Conservation (phyloP, 2,888 invertebrate genomes). For the Chorisops tibialis region DNA sequence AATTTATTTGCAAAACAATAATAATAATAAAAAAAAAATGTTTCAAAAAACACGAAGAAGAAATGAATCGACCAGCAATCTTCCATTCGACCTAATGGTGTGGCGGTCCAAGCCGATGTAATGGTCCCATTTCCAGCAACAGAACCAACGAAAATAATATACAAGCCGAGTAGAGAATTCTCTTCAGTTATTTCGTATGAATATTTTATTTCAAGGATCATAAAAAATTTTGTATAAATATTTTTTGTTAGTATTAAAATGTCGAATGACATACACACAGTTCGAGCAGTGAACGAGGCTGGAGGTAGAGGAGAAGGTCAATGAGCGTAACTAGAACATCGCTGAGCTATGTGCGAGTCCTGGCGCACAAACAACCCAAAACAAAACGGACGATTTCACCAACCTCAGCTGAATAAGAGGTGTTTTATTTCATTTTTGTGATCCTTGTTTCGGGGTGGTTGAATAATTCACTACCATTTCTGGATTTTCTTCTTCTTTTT, state of each 20-base stretch:
- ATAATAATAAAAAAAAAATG: background rate
- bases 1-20: conserved; percentile 17
- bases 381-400: conserved; percentile 2
- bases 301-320: background rate
- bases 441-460: conserved; percentile 28
- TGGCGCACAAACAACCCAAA: too few species aligned
- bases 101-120: background rate
- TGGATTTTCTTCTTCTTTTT: background rate
- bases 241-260: conserved; percentile 32
- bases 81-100: conserved; percentile 14
- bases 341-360: conserved; percentile 23
- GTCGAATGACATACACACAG: conserved; percentile 29
- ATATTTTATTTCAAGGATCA: conserved; percentile 32
- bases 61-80: conserved; percentile 9
- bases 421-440: conserved; percentile 34
- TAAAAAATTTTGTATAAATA: conserved; percentile 33
- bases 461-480: conserved; percentile 30
- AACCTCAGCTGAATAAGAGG: conserved; percentile 22
- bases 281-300: too few species aligned
- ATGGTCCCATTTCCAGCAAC: background rate
- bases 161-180: conserved; percentile 4
- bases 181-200: conserved; percentile 32
- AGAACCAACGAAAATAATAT: background rate
- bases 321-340: background rate
- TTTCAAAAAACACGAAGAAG: conserved; percentile 3